Conservation (phyloP, 35 echinoderm and acorn worm genomes). For the Ptychodera flava region DNA sequence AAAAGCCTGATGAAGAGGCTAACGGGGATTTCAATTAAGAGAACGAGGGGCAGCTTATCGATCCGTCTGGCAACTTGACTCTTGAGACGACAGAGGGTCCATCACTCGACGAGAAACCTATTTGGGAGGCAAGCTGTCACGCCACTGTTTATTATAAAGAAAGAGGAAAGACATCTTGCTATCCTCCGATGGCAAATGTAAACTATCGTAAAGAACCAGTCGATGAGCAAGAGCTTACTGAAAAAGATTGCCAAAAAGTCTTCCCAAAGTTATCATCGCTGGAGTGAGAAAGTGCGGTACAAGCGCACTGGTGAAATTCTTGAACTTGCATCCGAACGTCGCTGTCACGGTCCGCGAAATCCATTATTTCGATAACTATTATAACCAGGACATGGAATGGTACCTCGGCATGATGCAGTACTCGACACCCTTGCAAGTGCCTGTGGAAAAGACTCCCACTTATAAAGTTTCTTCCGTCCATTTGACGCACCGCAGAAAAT, state of each 20-base stretch:
- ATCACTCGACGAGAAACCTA: conserved; percentile 7
- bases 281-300: conserved; percentile 56
- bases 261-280: conserved; percentile 33
- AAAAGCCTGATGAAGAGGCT: too few relatives aligned
- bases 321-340: conserved; percentile 30
- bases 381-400: conserved; percentile 46
- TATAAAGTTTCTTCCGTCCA: conserved; percentile 53
- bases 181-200: not conserved
- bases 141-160: not conserved
- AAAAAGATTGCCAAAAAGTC: conserved; percentile 10
- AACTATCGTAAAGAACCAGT: not conserved
- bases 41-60: too few relatives aligned
- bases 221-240: not conserved
- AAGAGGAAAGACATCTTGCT: not conserved
- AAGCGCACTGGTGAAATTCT: conserved; percentile 26
- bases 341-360: not conserved
- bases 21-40: too few relatives aligned
- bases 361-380: conserved; percentile 12
- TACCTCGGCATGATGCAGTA: conserved; percentile 52
- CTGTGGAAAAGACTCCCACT: conserved; percentile 70
- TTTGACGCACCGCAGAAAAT: conserved; percentile 34
- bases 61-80: too few relatives aligned
- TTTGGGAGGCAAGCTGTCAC: not conserved
- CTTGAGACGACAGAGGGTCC: not conserved
- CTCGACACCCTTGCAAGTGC: conserved; percentile 49